phyloP scores from a whole-genome alignment of 2,888 invertebrate genomes.

The Marasmarcha lunaedactyla region DNA sequence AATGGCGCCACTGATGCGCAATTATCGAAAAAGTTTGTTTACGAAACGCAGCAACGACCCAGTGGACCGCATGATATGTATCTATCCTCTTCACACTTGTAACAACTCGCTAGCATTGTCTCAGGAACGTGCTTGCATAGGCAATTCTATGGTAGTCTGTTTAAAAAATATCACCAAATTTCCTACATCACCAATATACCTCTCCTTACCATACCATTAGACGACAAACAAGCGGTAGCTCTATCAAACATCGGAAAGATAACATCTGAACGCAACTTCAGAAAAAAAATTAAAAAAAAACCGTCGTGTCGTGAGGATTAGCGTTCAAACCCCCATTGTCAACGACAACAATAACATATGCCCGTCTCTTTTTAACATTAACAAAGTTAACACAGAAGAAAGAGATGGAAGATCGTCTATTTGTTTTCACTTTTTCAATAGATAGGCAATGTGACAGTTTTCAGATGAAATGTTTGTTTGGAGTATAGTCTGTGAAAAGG shows the following conservation, averaged over 20 bases:
- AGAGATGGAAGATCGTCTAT: slow-evolving; percentile 43
- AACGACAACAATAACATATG: slow-evolving; percentile 53
- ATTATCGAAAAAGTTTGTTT: too few relatives aligned
- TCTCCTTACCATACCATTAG: slow-evolving; percentile 63
- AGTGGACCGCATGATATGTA: too few relatives aligned
- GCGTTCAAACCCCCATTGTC: slow-evolving; percentile 47
- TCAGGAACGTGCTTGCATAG: too few relatives aligned
- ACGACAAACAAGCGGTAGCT: slow-evolving; percentile 51
- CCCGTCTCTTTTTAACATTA: slow-evolving; percentile 38
- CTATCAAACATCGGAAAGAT: slow-evolving; percentile 54
- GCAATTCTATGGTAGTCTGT: too few relatives aligned
- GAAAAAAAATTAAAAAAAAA: slow-evolving; percentile 41
- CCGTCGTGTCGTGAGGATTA: slow-evolving; percentile 62
- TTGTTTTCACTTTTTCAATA: slow-evolving; percentile 60
- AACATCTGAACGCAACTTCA: slow-evolving; percentile 30
- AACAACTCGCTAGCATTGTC: too few relatives aligned
- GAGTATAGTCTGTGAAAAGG: slow-evolving; percentile 36
- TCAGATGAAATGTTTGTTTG: slow-evolving; percentile 65
- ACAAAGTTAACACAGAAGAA: slow-evolving; percentile 19
- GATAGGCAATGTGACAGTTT: slow-evolving; percentile 60
- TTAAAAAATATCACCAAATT: too few relatives aligned
- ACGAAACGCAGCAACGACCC: too few relatives aligned
- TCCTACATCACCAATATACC: too few relatives aligned
- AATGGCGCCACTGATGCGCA: too few relatives aligned
- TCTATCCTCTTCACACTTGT: too few relatives aligned